phyloP scores from a whole-genome alignment of 2,797 vertebrate genomes.

The Semotilus atromaculatus region DNA sequence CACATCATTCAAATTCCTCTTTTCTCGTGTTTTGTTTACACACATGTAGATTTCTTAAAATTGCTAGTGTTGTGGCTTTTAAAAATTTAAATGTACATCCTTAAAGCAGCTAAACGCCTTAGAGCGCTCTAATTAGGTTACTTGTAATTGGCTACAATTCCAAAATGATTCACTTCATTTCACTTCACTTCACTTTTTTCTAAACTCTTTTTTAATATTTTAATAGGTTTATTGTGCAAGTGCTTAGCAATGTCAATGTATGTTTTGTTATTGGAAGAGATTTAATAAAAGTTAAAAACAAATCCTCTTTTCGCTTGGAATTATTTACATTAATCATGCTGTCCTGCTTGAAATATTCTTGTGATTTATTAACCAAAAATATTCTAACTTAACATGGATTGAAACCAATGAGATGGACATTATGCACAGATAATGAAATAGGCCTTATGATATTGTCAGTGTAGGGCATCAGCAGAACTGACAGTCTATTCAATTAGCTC shows the following conservation, averaged over 20 bases:
- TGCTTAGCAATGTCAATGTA: neutral
- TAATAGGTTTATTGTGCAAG: neutral
- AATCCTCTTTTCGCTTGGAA: neutral
- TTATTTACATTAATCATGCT: neutral
- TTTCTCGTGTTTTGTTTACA: neutral
- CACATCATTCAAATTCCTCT: neutral
- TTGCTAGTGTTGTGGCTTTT: neutral
- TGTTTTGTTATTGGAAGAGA: neutral
- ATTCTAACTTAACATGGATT: neutral
- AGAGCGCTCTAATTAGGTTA: neutral
- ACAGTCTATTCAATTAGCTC: neutral
- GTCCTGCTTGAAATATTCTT: neutral
- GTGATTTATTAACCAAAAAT: neutral
- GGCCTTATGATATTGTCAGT: neutral
- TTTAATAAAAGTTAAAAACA: neutral
- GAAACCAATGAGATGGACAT: neutral
- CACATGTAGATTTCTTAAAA: neutral
- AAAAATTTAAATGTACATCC: neutral
- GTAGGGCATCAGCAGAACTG: neutral
- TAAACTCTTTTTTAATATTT: neutral
- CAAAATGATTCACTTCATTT: too few relatives aligned
- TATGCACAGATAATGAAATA: neutral
- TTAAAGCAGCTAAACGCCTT: neutral
- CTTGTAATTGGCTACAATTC: too few relatives aligned
- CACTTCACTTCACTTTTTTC: too few relatives aligned